Evolutionary conservation across 2,888 invertebrate species (phyloP).

Genomic region (Salpingus planirostris): DNA sequence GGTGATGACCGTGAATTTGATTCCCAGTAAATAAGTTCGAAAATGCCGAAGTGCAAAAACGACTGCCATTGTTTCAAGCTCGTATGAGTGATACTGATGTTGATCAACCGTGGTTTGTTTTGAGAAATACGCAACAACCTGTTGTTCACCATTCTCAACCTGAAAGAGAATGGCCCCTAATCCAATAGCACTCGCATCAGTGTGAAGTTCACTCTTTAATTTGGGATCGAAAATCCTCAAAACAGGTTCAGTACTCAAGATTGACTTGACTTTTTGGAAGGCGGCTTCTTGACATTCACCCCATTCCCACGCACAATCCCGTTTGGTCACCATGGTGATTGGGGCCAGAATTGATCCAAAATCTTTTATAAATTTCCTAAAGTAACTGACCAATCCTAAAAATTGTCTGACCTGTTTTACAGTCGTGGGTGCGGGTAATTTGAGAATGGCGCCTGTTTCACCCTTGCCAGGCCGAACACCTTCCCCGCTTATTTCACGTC

Average conservation of each 20-base stretch:
- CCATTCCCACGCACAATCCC: slow-evolving; percentile 12
- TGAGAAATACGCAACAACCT: slow-evolving; percentile 21
- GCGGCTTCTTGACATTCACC: neutral
- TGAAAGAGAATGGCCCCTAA: slow-evolving; percentile 25
- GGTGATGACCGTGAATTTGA: slow-evolving; percentile 21
- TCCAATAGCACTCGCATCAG: slow-evolving; percentile 22
- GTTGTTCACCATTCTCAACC: slow-evolving; percentile 11
- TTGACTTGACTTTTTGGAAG: neutral
- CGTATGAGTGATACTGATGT: slow-evolving; percentile 24
- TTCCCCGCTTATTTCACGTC: slow-evolving; percentile 15
- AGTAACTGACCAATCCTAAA: slow-evolving; percentile 17
- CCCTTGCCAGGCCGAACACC: slow-evolving; percentile 15
- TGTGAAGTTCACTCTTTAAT: slow-evolving; percentile 20
- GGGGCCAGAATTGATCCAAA: slow-evolving; percentile 13
- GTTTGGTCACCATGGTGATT: slow-evolving; percentile 11
- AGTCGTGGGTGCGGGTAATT: slow-evolving; percentile 11
- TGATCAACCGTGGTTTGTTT: slow-evolving; percentile 20
- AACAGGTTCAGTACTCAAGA: slow-evolving; percentile 13
- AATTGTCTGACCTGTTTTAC: slow-evolving; percentile 19
- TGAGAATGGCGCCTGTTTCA: slow-evolving; percentile 14
- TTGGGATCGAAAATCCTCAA: slow-evolving; percentile 22
- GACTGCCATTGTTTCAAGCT: slow-evolving; percentile 29
- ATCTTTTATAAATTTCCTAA: slow-evolving; percentile 15
- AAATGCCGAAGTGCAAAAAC: slow-evolving; percentile 23
- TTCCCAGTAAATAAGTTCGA: slow-evolving; percentile 21